Evolutionary conservation across 2,888 invertebrate species (phyloP), one percentile per base, ranked within the genome.

Genomic region (Anoplius nigerrimus): DNA sequence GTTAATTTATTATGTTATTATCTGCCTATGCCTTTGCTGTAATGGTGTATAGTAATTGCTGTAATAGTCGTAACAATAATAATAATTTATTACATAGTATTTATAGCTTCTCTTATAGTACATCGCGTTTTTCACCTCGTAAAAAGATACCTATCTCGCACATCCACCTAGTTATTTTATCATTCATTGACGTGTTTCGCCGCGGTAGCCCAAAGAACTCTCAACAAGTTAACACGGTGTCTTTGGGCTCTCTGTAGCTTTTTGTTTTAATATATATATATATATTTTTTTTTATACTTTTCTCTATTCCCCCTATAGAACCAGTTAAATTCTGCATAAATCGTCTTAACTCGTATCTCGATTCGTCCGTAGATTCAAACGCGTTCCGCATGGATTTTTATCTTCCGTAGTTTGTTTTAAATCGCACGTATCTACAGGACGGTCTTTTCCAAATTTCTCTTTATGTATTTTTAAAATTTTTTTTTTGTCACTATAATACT

Each of bases 201-300:
- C 80, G 79, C 78, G 70, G 45, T 69, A 81, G 81, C 85, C 87
- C 88, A 84, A 85, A 87, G 82, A 84, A 79, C 86, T 82, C 85
- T 87, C 82, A 88, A 88, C 88, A 88, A 88, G 81, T 84, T 84
- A 88, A 88, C 88, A 87, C 83, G 81, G 83, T 34, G 34, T 84
- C 85, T 86, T 86, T 82, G 83, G 81, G 81, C 82, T 71, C 72
- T 75, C 62, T 62, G 67, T 69, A 72, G 62, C 63, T 68, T 67
- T 75, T 53, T 46, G 42, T 53, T 56, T 24, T 4, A 11, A 34
- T 34, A 34, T 34, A 34, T 34, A 34, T 34, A 34, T 34, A 2
- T 34, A 34, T 34, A 6, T 11, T 34, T 34, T 34, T 34, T 34
- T 34, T 34, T 34, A n/a, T n/a, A 34, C 34, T 34, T 34, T 34